phyloP scores from a whole-genome alignment of 2,113 vertebrate genomes.

The Pyrgilauda ruficollis region DNA sequence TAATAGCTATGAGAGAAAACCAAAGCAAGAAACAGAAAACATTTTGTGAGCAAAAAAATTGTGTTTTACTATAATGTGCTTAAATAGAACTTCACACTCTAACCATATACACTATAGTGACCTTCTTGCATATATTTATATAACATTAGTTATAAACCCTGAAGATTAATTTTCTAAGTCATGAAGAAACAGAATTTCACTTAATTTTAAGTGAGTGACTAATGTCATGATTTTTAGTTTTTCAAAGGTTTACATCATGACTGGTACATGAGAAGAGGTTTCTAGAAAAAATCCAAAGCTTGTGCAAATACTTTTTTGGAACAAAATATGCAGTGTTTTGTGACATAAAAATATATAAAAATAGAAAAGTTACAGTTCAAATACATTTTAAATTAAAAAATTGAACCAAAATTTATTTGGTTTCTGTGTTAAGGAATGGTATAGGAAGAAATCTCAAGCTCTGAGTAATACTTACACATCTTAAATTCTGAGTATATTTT shows the following conservation, averaged over 20 bases:
- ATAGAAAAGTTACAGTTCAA: neutral
- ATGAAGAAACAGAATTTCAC: neutral
- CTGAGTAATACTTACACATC: neutral
- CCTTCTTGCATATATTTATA: neutral
- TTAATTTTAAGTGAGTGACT: neutral
- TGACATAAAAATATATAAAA: neutral
- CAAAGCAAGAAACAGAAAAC: neutral
- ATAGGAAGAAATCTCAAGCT: neutral
- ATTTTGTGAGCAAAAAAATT: neutral
- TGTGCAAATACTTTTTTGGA: rapidly evolving
- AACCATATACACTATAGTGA: neutral
- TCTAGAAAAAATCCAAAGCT: neutral
- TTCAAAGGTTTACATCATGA: neutral
- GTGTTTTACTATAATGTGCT: neutral
- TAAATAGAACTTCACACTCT: neutral
- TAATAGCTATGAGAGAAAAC: conserved; percentile 6
- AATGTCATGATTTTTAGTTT: neutral
- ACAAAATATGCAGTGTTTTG: neutral
- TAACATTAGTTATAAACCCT: neutral
- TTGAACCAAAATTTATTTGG: neutral
- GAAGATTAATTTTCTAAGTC: neutral
- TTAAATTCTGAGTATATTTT: neutral
- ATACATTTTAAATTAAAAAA: neutral
- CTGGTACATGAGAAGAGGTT: neutral
- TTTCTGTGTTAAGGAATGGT: neutral